Conservation (phyloP, 2,888 invertebrate genomes). For the Eilema caniola region DNA sequence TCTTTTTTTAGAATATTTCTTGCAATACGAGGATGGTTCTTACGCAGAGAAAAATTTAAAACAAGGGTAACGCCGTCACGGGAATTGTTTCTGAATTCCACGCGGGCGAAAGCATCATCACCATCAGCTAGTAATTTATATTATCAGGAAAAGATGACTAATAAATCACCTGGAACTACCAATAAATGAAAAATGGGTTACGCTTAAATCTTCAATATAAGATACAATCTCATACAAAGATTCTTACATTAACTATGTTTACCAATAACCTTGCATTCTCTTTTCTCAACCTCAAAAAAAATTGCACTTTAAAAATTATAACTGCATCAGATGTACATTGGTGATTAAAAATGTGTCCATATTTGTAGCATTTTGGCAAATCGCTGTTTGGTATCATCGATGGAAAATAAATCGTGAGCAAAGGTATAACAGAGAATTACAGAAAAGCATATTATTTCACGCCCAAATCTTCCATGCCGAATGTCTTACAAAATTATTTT, state of each 20-base stretch:
- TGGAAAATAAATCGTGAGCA: not conserved
- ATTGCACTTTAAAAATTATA: slow-evolving; percentile 1
- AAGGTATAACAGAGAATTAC: not conserved
- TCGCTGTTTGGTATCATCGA: not conserved
- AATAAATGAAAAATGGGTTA: slow-evolving; percentile 67
- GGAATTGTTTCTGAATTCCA: too few relatives aligned
- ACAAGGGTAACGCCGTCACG: too few relatives aligned
- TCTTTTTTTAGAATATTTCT: too few relatives aligned
- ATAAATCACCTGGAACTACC: slow-evolving; percentile 75
- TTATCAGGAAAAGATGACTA: slow-evolving; percentile 71
- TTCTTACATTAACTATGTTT: slow-evolving; percentile 36
- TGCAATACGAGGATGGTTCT: too few relatives aligned
- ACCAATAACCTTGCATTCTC: slow-evolving; percentile 33
- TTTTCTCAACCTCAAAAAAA: slow-evolving; percentile 22
- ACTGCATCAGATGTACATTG: not conserved
- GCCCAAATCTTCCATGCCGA: not conserved
- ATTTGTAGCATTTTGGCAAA: not conserved
- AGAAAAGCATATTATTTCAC: not conserved
- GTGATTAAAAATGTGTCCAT: not conserved
- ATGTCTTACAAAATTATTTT: not conserved
- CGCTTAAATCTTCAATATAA: slow-evolving; percentile 61
- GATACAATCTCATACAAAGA: slow-evolving; percentile 43
- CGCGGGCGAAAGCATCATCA: too few relatives aligned
- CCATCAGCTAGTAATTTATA: too few relatives aligned
- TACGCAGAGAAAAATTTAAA: too few relatives aligned